Base-by-base conservation (phyloP, 2,888 invertebrate species). In the Heliconius ismenius region DNA sequence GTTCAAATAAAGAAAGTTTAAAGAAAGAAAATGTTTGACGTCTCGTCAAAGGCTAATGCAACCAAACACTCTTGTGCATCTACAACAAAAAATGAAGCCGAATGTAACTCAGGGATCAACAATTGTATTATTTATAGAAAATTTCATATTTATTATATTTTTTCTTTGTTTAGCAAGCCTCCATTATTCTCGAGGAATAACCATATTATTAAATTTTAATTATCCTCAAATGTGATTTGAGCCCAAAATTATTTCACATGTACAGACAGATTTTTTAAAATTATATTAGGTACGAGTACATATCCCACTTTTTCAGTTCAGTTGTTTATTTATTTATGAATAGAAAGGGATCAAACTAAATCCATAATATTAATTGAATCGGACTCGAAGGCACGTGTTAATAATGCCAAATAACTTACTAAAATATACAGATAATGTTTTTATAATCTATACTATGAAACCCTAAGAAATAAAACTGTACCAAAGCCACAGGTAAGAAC, bases 1-100 rank as follows among this genome's bases (percentile, higher is more conserved):
- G 15, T 18, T 49, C 36, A 36, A 36, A 10, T 36, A 36, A 36
- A 11, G 36, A 36, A 36, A 36, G 36, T 6, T 49, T 49, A 49
- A 18, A 6, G 43, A 6, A 6, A 54, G 43, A 49, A 49, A 49
- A 49, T 49, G 7, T 67, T 39, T 43, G 21, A 60, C 60, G 28
- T 68, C 67, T 60, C 67, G 36, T 68, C 15, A 32, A 11, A 26
- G 26, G 21, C 3, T 28, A 76, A 65, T 76, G 76, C 58, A 73
- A 67, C 54, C 76, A 28, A 60, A 26, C n/a, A 49, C 72, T 36
- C 65, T 76, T 73, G 60, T 43, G 72, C 26, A 76, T 72, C 62
- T 43, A 58, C n/a, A 43, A 73, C 72, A 76, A 76, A 76, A 76
- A 76, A 49, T 67, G 64, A 76, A 36, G 4, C 62, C 65, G 43